phyloP scores from a whole-genome alignment of 2,113 vertebrate species.

The Oenanthe oenanthe region DNA sequence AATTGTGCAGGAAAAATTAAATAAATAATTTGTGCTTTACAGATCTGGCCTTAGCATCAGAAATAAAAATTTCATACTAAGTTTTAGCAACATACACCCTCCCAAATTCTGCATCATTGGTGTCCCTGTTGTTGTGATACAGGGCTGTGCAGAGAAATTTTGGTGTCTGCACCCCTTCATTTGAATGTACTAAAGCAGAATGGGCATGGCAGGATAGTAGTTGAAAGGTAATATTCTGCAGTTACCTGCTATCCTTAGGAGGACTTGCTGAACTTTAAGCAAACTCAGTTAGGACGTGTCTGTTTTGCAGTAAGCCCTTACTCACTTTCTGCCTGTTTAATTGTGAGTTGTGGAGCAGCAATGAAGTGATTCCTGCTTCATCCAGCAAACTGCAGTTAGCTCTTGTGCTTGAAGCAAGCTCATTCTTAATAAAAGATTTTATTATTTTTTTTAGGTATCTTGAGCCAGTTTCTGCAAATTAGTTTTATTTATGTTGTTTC shows the following conservation, averaged over 20 bases:
- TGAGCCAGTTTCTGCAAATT: not conserved
- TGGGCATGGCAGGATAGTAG: not conserved
- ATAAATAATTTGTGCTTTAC: not conserved
- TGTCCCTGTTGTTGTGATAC: not conserved
- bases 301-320: not conserved
- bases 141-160: not conserved
- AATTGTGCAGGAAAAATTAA: not conserved
- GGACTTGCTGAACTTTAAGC: not conserved
- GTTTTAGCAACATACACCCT: not conserved
- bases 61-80: not conserved
- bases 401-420: not conserved
- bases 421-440: not conserved
- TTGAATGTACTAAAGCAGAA: not conserved
- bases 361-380: not conserved
- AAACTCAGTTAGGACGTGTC: not conserved
- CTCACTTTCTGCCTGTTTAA: not conserved
- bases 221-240: not conserved
- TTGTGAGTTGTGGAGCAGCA: not conserved
- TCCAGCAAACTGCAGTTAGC: not conserved
- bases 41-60: not conserved
- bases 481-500: not conserved
- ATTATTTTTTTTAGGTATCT: not conserved
- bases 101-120: not conserved
- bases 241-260: not conserved
- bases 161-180: not conserved